These are phyloP conservation scores for Echinarachnius parma DNA, from an alignment of 53 echinoderm and acorn worm species.

Conservation along the genomic window DNA sequence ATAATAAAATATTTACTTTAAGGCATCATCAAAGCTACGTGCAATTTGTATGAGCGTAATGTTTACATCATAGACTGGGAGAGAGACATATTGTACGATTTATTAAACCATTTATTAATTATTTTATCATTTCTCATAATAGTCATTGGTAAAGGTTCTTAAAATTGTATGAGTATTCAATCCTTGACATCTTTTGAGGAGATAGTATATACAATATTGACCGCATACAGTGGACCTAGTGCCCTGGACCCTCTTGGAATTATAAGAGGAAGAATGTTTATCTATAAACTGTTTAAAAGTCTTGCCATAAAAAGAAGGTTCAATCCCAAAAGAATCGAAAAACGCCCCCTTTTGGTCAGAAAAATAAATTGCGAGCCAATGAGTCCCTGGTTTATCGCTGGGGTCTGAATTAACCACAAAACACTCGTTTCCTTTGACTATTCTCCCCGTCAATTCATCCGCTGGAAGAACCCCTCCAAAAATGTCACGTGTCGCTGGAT, in stretches of 20 bases:
- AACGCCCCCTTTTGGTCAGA: slow-evolving; percentile 11
- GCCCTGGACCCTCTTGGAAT: slow-evolving; percentile 20
- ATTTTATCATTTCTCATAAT: background rate
- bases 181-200: slow-evolving; percentile 6
- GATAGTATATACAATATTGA: slow-evolving; percentile 43
- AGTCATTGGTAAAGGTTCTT: slow-evolving; percentile 13
- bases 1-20: no score
- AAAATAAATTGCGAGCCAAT: slow-evolving; percentile 37
- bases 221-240: slow-evolving; percentile 34
- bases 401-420: slow-evolving; percentile 34
- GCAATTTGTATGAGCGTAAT: slow-evolving; percentile 11
- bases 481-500: background rate
- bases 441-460: slow-evolving; percentile 17
- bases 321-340: slow-evolving; percentile 25
- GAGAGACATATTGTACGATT: background rate
- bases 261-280: slow-evolving; percentile 17
- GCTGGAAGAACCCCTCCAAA: slow-evolving; percentile 25
- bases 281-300: slow-evolving; percentile 4
- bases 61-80: background rate
- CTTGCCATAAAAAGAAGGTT: background rate
- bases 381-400: slow-evolving; percentile 18
- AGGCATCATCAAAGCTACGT: slow-evolving; percentile 28
- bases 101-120: slow-evolving; percentile 29
- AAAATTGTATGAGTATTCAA: background rate
- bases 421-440: background rate